These are phyloP conservation scores for Platyscapa corneri DNA, from an alignment of 1,140 invertebrate species.

Conservation along the genomic window DNA sequence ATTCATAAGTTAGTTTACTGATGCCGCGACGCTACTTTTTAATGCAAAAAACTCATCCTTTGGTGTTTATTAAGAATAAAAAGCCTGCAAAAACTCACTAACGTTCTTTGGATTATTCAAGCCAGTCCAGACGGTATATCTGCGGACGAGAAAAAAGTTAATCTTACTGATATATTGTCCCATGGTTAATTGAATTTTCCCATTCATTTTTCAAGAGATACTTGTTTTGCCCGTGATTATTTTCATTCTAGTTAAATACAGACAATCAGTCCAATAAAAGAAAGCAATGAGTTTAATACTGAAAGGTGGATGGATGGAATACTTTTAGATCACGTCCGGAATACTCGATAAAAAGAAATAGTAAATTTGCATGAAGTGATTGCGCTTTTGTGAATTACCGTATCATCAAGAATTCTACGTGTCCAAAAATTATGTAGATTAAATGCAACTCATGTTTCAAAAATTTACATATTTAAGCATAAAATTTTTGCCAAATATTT, in stretches of 20 bases:
- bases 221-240: background rate
- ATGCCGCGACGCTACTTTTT: background rate
- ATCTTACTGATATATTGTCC: constrained; percentile 44
- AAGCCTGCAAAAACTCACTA: background rate
- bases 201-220: constrained; percentile 39
- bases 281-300: background rate
- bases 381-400: background rate
- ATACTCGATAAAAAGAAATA: constrained; percentile 13
- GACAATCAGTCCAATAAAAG: background rate
- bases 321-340: background rate
- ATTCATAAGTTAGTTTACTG: constrained; percentile 6
- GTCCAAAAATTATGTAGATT: background rate
- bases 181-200: constrained; percentile 44
- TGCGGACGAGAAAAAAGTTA: constrained; percentile 3
- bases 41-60: constrained; percentile 38
- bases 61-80: constrained; percentile 35
- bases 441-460: background rate
- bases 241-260: constrained; percentile 29
- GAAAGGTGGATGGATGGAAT: background rate
- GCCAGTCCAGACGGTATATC: background rate
- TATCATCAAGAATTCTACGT: background rate
- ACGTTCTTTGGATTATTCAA: constrained; percentile 40
- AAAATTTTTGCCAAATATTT: background rate
- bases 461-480: background rate
- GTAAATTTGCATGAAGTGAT: constrained; percentile 4